Percentiles rank a stretch among this genome's conserved stretches.
Conservation (phyloP, 2,113 vertebrate species). For the Scartelaos histophorus region DNA sequence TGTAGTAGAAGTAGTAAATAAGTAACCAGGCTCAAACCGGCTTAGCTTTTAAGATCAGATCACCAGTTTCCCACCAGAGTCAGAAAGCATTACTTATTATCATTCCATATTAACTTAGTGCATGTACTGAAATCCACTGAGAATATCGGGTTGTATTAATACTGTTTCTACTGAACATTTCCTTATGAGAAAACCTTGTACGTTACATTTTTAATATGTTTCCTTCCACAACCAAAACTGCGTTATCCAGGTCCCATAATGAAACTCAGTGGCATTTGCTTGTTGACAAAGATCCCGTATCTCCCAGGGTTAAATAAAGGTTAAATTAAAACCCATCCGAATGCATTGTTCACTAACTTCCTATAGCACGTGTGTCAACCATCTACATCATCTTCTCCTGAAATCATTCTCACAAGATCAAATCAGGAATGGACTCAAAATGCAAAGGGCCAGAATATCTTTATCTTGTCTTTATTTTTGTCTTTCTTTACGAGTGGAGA, state of each 20-base stretch:
- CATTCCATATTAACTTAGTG: not conserved
- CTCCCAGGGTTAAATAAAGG: conserved; percentile 44
- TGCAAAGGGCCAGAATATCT: conserved; percentile 64
- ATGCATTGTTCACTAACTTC: conserved; percentile 29
- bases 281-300: conserved; percentile 30
- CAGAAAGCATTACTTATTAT: too few species aligned
- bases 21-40: too few species aligned
- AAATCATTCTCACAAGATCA: conserved; percentile 60
- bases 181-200: not conserved
- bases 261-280: conserved; percentile 21
- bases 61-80: too few species aligned
- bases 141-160: not conserved
- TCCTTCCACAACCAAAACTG: conserved; percentile 21
- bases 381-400: conserved; percentile 41
- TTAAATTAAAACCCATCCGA: conserved; percentile 54
- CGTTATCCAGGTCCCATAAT: conserved; percentile 16
- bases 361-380: conserved; percentile 24
- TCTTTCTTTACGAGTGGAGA: conserved; percentile 61
- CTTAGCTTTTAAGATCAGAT: too few species aligned
- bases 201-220: conserved; percentile 14
- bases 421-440: conserved; percentile 59
- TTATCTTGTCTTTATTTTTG: conserved; percentile 68
- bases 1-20: too few species aligned
- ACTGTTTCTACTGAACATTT: not conserved
- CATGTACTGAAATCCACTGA: not conserved